Evolutionary conservation across 2,888 invertebrate species (phyloP).

Genomic region (Polydrusus tereticollis): DNA sequence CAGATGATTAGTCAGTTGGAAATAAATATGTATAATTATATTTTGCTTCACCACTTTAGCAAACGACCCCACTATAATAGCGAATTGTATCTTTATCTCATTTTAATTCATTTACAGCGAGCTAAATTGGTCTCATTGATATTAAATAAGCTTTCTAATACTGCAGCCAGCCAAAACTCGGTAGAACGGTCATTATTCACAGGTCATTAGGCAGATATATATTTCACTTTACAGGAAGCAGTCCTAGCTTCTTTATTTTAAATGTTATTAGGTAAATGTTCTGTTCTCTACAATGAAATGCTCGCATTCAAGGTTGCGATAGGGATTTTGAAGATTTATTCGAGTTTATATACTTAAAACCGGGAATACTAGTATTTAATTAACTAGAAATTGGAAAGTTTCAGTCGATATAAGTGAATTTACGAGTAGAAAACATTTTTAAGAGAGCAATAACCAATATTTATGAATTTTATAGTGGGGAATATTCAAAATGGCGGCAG

Average conservation of each 20-base stretch:
- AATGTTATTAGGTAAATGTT: constrained; percentile 17
- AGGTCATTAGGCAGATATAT: constrained; percentile 17
- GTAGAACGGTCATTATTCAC: constrained; percentile 16
- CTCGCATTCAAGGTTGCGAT: not conserved
- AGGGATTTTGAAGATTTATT: constrained; percentile 9
- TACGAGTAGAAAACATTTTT: no score
- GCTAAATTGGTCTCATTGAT: not conserved
- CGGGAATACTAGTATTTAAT: not conserved
- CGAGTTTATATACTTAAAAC: not conserved
- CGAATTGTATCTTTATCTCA: not conserved
- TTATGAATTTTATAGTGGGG: no score
- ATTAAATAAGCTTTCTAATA: constrained; percentile 15
- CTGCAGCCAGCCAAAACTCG: constrained; percentile 9
- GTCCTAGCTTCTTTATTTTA: constrained; percentile 8
- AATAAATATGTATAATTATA: no score
- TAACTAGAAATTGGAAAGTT: not conserved
- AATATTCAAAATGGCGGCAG: no score
- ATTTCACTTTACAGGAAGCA: constrained; percentile 16
- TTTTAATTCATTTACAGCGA: not conserved
- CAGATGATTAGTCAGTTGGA: no score
- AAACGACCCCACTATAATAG: not conserved
- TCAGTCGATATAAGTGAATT: not conserved
- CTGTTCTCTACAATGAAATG: constrained; percentile 1
- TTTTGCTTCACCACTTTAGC: not conserved
- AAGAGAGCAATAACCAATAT: no score